Evolutionary conservation across 2,888 invertebrate species (phyloP).

Genomic region (Xestia xanthographa): DNA sequence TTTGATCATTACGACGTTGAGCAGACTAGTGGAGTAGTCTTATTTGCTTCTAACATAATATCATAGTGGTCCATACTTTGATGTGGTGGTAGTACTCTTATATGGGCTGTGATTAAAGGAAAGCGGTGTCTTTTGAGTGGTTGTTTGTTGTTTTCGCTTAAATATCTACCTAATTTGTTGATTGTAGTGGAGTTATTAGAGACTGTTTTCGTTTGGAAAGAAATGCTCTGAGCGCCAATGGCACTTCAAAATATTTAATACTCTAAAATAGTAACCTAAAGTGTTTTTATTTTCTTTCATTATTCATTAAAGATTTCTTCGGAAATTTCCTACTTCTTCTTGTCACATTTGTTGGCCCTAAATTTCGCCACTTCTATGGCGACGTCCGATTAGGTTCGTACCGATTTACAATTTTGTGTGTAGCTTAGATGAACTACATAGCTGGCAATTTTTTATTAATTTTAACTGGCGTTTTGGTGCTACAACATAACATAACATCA

Average conservation of each 20-base stretch:
- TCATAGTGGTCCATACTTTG: slow-evolving; percentile 33
- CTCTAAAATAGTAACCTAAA: background rate
- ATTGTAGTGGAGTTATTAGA: background rate
- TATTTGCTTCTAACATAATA: slow-evolving; percentile 42
- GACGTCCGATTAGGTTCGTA: too few species aligned
- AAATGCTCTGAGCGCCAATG: background rate
- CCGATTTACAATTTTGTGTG: too few species aligned
- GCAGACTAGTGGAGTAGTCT: slow-evolving; percentile 22
- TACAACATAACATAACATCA: too few species aligned
- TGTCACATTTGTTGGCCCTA: background rate
- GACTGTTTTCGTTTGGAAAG: background rate
- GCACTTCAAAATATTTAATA: background rate
- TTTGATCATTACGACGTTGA: slow-evolving; percentile 50
- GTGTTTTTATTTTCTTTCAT: background rate
- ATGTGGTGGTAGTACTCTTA: slow-evolving; percentile 33
- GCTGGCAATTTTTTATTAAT: too few species aligned
- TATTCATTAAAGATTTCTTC: background rate
- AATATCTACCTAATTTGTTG: background rate
- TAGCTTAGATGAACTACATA: too few species aligned
- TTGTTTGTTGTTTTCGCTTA: slow-evolving; percentile 7
- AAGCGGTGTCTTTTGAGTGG: background rate
- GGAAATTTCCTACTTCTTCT: background rate
- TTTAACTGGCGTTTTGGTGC: too few species aligned
- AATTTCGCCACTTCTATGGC: background rate
- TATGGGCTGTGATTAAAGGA: slow-evolving; percentile 6